A percentile compares a stretch with the other conserved stretches of the same genome.
phyloP scores from a whole-genome alignment of 2,888 invertebrate species.

The Pogonocherus hispidulus region DNA sequence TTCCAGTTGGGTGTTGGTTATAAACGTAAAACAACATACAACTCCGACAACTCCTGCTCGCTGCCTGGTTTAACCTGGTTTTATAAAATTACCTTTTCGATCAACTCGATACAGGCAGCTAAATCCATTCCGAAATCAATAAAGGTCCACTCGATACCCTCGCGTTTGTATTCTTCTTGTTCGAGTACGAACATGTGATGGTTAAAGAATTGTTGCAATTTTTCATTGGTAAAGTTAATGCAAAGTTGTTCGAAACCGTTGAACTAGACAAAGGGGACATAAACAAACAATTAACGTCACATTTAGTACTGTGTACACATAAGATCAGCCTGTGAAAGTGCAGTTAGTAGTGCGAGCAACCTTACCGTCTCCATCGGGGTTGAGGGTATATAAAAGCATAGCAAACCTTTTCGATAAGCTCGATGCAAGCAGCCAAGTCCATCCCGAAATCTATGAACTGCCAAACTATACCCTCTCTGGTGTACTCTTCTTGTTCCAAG shows the following conservation, averaged over 20 bases:
- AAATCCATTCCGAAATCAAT: conserved; percentile 99
- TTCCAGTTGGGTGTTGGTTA: background rate
- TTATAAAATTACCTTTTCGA: conserved; percentile 85
- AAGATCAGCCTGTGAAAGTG: background rate
- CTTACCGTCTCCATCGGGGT: too few relatives aligned
- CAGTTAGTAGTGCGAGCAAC: conserved; percentile 7
- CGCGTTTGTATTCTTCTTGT: conserved; percentile 95
- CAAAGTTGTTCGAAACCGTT: conserved; percentile 98
- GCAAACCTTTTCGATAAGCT: conserved; percentile 95
- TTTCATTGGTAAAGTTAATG: conserved; percentile 99
- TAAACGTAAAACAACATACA: conserved; percentile 26
- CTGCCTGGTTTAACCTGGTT: background rate
- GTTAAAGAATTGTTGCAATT: conserved; percentile 98
- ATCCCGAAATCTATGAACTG: conserved; percentile 99
- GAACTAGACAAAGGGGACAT: conserved; percentile 72
- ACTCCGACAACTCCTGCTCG: background rate
- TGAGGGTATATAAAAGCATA: conserved; percentile 35
- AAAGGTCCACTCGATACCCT: conserved; percentile 96
- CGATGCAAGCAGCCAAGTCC: conserved; percentile 98
- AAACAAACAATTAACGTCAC: conserved; percentile 42
- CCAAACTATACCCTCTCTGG: conserved; percentile 97
- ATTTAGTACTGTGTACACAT: background rate
- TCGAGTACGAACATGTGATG: conserved; percentile 98
- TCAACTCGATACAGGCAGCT: conserved; percentile 94
- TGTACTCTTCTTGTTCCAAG: conserved; percentile 99